Conservation (phyloP, 2,797 vertebrate species). For the Gymnothorax reevesii region DNA sequence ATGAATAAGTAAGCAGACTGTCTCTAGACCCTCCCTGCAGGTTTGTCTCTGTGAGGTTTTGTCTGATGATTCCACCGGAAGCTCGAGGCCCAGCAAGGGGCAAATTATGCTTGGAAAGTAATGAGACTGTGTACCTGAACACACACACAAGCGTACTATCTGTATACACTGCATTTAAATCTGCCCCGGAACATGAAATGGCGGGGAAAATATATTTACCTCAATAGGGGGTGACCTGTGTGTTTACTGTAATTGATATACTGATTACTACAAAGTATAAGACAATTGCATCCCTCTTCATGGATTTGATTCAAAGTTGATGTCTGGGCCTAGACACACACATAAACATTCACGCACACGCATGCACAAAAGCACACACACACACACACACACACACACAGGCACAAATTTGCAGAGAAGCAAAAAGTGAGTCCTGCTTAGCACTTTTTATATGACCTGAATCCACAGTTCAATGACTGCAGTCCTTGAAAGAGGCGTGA, state of each 20-base stretch:
- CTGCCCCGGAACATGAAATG: background rate
- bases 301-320: background rate
- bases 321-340: no score
- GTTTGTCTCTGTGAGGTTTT: constrained; percentile 32
- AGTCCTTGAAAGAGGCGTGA: background rate
- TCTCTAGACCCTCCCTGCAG: constrained; percentile 6
- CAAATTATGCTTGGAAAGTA: constrained; percentile 62
- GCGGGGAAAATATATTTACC: background rate
- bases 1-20: constrained; percentile 23
- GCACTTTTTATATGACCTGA: no score
- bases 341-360: background rate
- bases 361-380: background rate
- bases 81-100: constrained; percentile 50
- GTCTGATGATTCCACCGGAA: constrained; percentile 51
- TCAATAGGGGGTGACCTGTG: background rate
- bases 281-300: no score
- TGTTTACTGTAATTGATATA: background rate
- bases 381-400: background rate
- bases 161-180: background rate
- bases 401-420: background rate
- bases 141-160: background rate
- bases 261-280: background rate
- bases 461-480: background rate
- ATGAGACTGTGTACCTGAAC: background rate
- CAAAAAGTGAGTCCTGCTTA: no score